Base-by-base conservation (phyloP, 2,797 vertebrate species). In the Eremophila alpestris region DNA sequence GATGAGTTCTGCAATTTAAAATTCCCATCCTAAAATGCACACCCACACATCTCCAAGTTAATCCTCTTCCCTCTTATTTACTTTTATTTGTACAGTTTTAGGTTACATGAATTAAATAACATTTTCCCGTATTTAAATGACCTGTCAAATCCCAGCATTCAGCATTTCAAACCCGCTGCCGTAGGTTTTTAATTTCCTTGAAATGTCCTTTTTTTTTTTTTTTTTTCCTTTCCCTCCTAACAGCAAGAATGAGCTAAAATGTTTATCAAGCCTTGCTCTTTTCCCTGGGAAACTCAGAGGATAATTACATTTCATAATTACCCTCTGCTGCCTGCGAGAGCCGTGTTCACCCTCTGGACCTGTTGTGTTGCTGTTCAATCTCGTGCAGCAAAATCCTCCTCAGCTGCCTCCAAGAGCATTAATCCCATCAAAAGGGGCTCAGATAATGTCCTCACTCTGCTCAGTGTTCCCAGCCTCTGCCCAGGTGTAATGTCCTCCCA, bases 261-360 rank as follows among this genome's bases (percentile, higher is more conserved):
- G 88, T 83, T 84, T 96, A 94, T 97, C 95, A 89, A 83, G 64
- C 90, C 84, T 96, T 94, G 85, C 87, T 97, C 74, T 96, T 96
- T 96, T 96, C 91, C 77, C 95, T 76, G 80, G 93, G 93, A 97
- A 97, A 91, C 48, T 91, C 70, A 19, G 86, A 96, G 94, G 95
- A 91, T 94, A 96, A 97, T 97, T 97, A 95, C 92, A 90, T 93
- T 97, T 93, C 96, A 22, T 96, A 97, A 98, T 97, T 97, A 97
- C 73, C 95, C 10, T 3, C 93, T 8, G 26, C 95, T 36, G 16
- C 80, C 62, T 93, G 22, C 46, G 89, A 94, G 76, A 96, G 86
- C 86, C 21, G 86, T 73, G 79, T 90, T 96, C 89, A 89, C 92
- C 87, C 96, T 85, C 56, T 76, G 95, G 93, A 96, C 83, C 94